These are phyloP conservation scores for Musca vetustissima DNA, from an alignment of 1,140 invertebrate species.

Conservation along the genomic window DNA sequence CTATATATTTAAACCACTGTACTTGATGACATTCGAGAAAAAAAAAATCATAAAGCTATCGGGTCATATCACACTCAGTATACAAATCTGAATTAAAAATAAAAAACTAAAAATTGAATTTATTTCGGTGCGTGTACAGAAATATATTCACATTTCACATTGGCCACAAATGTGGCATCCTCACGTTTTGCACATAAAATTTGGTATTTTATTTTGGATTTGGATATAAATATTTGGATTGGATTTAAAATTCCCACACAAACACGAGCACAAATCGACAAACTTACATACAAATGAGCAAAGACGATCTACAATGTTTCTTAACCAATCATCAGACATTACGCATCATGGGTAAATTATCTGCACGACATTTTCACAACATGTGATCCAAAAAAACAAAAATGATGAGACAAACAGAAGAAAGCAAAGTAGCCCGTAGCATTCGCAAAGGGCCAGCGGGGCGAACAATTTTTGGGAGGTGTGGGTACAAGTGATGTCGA, in stretches of 20 bases:
- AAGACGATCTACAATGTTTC: not conserved
- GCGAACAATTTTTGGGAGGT: too few relatives aligned
- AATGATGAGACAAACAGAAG: too few relatives aligned
- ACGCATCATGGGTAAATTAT: not conserved
- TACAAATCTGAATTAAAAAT: not conserved
- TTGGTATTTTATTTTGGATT: conserved; percentile 24
- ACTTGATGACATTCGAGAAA: too few relatives aligned
- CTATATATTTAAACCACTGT: too few relatives aligned
- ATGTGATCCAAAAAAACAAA: too few relatives aligned
- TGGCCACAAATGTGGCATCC: conserved; percentile 24
- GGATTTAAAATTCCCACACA: conserved; percentile 4
- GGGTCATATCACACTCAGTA: not conserved
- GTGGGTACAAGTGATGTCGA: too few relatives aligned
- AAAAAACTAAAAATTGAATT: not conserved
- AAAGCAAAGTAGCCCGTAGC: too few relatives aligned
- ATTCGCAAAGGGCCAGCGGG: too few relatives aligned
- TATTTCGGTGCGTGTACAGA: not conserved
- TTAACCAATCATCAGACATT: not conserved
- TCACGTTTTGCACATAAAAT: conserved; percentile 32
- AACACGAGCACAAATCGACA: not conserved
- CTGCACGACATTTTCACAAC: too few relatives aligned
- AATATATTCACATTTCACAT: too few relatives aligned
- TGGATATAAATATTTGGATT: too few relatives aligned
- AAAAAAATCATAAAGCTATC: too few relatives aligned
- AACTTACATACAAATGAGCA: not conserved